Evolutionary conservation across 2,113 vertebrate species (phyloP), one percentile per base, ranked within the genome.

Genomic region (Cnemophilus loriae): DNA sequence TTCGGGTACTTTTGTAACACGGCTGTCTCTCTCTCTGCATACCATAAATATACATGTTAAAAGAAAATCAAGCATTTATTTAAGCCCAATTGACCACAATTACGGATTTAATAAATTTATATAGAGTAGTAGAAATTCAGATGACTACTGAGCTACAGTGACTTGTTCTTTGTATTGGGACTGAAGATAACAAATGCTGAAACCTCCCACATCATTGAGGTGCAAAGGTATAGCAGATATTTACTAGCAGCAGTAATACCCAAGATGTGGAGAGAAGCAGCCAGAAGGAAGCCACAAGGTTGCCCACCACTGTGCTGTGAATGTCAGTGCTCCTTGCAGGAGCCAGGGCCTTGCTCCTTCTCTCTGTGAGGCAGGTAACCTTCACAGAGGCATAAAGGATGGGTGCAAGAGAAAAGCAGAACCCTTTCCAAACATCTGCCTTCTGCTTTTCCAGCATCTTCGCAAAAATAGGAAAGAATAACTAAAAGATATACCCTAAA

Each of bases 161-260:
- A 57, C 37, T 47, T 13, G 16, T 39, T 90, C 61, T 55, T 69
- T 47, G 3, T 26, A 46, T 0, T 28, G 18, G 22, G 20, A 57
- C 68, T 56, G 52, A 74, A 78, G 52, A 28, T 7, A 63, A 57
- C 2, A 87, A 74, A 77, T 21, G 16, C 20, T 89, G 59, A 84
- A 87, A 61, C 42, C 24, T 59, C 59, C 18, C 23, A 50, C 13
- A 15, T 21, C 0, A 0, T 0, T 44, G 65, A 85, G 39, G 17
- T 82, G 39, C 82, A 85, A 75, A 89, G 44, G 33, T 60, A 79
- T 2, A 68, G 52, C 50, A 84, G 76, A 12, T 67, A 65, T 87
- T 87, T 68, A 50, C 47, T 69, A 74, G 28, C 39, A 78, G 65
- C 24, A 93, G 33, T 47, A 71, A 75, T 32, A 57, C 17, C 28